phyloP scores from a whole-genome alignment of 2,888 invertebrate genomes.

The Caenorhabditis sinica region DNA sequence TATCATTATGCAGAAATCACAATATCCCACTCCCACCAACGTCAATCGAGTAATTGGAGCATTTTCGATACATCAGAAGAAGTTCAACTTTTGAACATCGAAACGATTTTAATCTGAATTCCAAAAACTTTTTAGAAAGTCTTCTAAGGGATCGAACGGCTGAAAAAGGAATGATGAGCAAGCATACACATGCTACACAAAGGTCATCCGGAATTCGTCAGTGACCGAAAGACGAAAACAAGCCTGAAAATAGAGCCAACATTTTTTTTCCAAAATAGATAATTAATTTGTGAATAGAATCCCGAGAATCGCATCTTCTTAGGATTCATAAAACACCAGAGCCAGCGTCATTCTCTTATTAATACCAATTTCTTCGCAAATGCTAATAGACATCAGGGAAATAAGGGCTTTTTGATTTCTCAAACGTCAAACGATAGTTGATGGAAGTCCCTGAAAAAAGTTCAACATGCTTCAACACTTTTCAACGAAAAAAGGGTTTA shows the following conservation, averaged over 20 bases:
- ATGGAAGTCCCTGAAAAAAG: slow-evolving; percentile 13
- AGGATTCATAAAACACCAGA: slow-evolving; percentile 25
- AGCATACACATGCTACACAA: not conserved
- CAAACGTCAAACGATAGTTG: slow-evolving; percentile 18
- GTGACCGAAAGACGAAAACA: not conserved
- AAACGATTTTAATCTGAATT: not conserved
- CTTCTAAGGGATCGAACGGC: slow-evolving; percentile 1
- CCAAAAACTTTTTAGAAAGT: not conserved
- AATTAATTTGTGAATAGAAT: slow-evolving; percentile 34
- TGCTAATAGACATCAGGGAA: not conserved
- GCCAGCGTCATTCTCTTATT: slow-evolving; percentile 19
- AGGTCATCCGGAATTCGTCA: slow-evolving; percentile 13
- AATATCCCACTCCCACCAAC: not conserved
- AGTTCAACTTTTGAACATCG: slow-evolving; percentile 28
- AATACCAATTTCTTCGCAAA: slow-evolving; percentile 9
- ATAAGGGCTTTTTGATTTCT: not conserved
- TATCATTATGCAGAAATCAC: slow-evolving; percentile 1
- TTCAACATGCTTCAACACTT: slow-evolving; percentile 13
- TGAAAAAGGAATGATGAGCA: not conserved
- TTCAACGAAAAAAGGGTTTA: not conserved
- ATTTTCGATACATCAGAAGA: slow-evolving; percentile 17
- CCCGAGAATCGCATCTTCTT: slow-evolving; percentile 19
- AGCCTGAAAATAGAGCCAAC: slow-evolving; percentile 15
- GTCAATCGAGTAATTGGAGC: slow-evolving; percentile 5
- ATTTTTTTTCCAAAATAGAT: slow-evolving; percentile 28